Percentiles rank a stretch among this genome's conserved stretches.
Conservation (phyloP, 2,888 invertebrate genomes). For the Tetranychus piercei region DNA sequence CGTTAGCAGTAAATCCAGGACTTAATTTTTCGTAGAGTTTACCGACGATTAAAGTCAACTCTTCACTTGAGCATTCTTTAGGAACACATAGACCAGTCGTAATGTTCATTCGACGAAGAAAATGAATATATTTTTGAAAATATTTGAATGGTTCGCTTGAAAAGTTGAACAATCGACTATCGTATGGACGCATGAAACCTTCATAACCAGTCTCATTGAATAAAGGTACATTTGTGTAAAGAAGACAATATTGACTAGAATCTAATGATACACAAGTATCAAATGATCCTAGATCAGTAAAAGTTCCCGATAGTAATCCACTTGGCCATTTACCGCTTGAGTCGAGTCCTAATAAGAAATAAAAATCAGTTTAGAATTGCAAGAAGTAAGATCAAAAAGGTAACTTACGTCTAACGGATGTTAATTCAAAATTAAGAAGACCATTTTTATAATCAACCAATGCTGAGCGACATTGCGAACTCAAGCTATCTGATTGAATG, state of each 20-base stretch:
- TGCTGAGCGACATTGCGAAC: not conserved
- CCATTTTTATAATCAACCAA: slow-evolving; percentile 1
- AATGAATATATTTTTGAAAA: not conserved
- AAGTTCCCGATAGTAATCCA: not conserved
- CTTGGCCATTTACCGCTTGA: not conserved
- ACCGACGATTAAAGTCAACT: not conserved
- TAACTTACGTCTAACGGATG: not conserved
- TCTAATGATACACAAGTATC: slow-evolving; percentile 1
- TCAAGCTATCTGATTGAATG: not conserved
- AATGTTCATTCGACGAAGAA: not conserved
- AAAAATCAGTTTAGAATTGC: not conserved
- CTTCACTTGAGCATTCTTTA: not conserved
- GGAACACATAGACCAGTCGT: not conserved
- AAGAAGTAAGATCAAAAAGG: not conserved
- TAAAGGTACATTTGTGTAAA: not conserved
- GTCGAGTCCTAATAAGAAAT: not conserved
- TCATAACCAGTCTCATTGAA: not conserved
- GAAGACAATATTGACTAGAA: slow-evolving; percentile 3
- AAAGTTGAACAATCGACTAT: not conserved
- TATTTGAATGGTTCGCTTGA: not conserved
- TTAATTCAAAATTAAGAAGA: not conserved
- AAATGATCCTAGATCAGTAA: not conserved
- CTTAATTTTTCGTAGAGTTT: not conserved
- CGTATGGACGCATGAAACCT: not conserved
- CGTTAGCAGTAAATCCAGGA: not conserved